A percentile compares a stretch with the other conserved stretches of the same genome.
phyloP scores from a whole-genome alignment of 2,888 invertebrate genomes.

The Drosophila kokeensis region DNA sequence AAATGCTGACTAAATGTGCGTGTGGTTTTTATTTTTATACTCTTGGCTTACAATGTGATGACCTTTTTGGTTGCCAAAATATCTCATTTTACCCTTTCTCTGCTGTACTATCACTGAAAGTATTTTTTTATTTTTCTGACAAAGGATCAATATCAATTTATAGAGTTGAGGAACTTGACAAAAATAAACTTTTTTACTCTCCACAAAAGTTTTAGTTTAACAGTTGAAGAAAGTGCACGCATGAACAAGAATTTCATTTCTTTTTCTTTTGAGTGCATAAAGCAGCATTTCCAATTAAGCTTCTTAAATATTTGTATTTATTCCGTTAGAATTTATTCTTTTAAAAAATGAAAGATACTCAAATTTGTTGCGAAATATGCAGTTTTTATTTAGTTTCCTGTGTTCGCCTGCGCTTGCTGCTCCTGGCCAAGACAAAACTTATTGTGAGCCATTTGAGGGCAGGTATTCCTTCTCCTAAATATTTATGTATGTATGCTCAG shows the following conservation, averaged over 20 bases:
- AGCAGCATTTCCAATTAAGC: neutral
- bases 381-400: neutral
- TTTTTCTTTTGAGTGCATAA: neutral
- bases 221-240: constrained; percentile 9
- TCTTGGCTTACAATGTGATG: neutral
- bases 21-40: constrained; percentile 13
- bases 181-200: constrained; percentile 18
- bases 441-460: constrained; percentile 18
- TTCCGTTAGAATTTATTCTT: too few species aligned
- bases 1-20: constrained; percentile 8
- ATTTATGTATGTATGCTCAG: neutral
- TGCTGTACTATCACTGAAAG: neutral
- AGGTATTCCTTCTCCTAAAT: neutral
- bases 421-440: constrained; percentile 29
- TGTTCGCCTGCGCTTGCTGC: constrained; percentile 15
- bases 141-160: constrained; percentile 4
- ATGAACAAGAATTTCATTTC: neutral
- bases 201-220: constrained; percentile 33
- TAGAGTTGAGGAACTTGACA: neutral
- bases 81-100: constrained; percentile 3
- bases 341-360: neutral
- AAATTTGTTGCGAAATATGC: constrained; percentile 2
- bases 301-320: too few species aligned
- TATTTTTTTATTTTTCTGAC: neutral
- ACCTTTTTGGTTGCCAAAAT: constrained; percentile 21